A percentile compares a stretch with the other conserved stretches of the same genome.
phyloP scores from a whole-genome alignment of 2,797 vertebrate species.

The Spondyliosoma cantharus region DNA sequence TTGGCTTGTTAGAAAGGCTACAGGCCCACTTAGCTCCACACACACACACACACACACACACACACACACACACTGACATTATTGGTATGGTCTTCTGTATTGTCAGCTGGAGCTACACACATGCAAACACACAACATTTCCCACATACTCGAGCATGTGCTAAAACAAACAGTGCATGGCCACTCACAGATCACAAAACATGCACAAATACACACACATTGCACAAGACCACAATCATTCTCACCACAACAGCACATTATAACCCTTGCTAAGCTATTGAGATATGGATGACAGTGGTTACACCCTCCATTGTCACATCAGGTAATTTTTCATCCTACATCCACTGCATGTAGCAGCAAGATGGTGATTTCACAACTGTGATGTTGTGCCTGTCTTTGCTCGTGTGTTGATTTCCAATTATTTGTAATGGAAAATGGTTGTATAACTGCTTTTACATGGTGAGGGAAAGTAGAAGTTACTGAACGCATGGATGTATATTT shows the following conservation, averaged over 20 bases:
- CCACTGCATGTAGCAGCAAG: slow-evolving; percentile 28
- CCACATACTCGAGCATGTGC: slow-evolving; percentile 35
- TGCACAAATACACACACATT: slow-evolving; percentile 9
- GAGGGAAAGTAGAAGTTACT: too few relatives aligned
- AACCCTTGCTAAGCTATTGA: slow-evolving; percentile 72
- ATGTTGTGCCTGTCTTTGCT: too few relatives aligned
- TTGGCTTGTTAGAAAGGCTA: slow-evolving; percentile 70
- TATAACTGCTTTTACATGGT: too few relatives aligned
- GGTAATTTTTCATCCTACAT: slow-evolving; percentile 60
- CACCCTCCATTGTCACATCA: slow-evolving; percentile 66
- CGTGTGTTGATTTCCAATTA: too few relatives aligned
- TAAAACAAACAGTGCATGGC: slow-evolving; percentile 43
- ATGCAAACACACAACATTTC: slow-evolving; percentile 44
- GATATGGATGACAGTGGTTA: slow-evolving; percentile 67
- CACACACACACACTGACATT: slow-evolving; percentile 29
- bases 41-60: slow-evolving; percentile 14
- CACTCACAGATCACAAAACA: slow-evolving; percentile 21
- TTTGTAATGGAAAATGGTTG: too few relatives aligned
- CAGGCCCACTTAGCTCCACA: slow-evolving; percentile 32
- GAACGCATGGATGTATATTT: too few relatives aligned
- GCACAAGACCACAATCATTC: slow-evolving; percentile 29
- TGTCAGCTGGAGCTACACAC: slow-evolving; percentile 66
- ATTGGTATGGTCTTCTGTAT: slow-evolving; percentile 48
- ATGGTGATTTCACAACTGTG: slow-evolving; percentile 32
- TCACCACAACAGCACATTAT: slow-evolving; percentile 61